phyloP scores from a whole-genome alignment of 2,797 vertebrate genomes.

The Melanotaenia nigrans region DNA sequence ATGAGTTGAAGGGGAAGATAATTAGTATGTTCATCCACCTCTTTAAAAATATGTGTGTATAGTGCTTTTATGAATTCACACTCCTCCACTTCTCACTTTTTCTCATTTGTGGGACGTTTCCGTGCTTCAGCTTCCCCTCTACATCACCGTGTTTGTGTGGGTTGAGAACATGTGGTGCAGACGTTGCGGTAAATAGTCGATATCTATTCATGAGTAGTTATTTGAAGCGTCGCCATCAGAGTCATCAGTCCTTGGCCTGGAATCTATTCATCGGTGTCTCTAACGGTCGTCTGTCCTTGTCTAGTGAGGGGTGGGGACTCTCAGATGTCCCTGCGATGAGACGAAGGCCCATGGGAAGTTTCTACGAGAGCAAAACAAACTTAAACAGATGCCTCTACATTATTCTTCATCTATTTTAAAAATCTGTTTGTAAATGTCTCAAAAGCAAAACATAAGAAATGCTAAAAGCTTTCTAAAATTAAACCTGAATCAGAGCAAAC shows the following conservation, averaged over 20 bases:
- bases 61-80: slow-evolving; percentile 30
- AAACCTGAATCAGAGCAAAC: not conserved
- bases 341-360: not conserved
- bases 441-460: slow-evolving; percentile 2
- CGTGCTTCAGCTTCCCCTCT: not conserved
- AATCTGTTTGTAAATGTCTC: slow-evolving; percentile 28
- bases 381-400: slow-evolving; percentile 6
- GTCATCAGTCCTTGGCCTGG: slow-evolving; percentile 58
- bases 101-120: slow-evolving; percentile 40
- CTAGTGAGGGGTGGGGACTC: slow-evolving; percentile 16
- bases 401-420: slow-evolving; percentile 19
- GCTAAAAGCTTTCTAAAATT: not conserved
- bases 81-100: slow-evolving; percentile 21
- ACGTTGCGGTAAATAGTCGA: slow-evolving; percentile 35
- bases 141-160: slow-evolving; percentile 3
- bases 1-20: slow-evolving; percentile 61
- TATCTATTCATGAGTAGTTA: slow-evolving; percentile 63
- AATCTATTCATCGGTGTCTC: slow-evolving; percentile 54
- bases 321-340: slow-evolving; percentile 11
- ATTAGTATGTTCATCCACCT: slow-evolving; percentile 70
- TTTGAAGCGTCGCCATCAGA: slow-evolving; percentile 37
- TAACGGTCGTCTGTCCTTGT: slow-evolving; percentile 61
- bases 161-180: slow-evolving; percentile 9
- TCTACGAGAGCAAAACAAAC: not conserved
- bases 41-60: slow-evolving; percentile 45